phyloP scores from a whole-genome alignment of 2,888 invertebrate genomes.

The Ochropleura plecta region DNA sequence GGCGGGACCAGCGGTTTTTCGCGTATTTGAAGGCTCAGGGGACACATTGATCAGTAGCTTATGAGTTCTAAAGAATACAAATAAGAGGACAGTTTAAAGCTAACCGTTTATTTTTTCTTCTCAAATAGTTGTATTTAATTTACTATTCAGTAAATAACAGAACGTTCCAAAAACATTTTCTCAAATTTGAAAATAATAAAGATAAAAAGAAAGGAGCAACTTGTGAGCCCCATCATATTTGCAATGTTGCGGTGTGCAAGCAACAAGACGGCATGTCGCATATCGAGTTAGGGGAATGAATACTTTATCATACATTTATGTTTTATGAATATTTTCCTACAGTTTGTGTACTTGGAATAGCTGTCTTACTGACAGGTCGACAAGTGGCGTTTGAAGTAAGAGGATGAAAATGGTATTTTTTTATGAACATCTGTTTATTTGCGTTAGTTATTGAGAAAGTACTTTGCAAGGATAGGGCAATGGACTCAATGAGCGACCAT shows the following conservation, averaged over 20 bases:
- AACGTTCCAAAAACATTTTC: not conserved
- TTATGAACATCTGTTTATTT: conserved; percentile 25
- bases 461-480: not conserved
- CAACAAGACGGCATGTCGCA: conserved; percentile 41
- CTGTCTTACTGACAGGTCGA: conserved; percentile 15
- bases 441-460: not conserved
- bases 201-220: not conserved
- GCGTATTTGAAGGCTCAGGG: not conserved
- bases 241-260: conserved; percentile 37
- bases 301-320: conserved; percentile 53
- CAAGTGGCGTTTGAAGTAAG: conserved; percentile 13
- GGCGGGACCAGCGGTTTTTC: not conserved
- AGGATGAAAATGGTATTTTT: conserved; percentile 3
- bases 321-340: conserved; percentile 53
- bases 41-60: not conserved
- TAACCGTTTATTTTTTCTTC: too few species aligned
- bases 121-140: too few species aligned
- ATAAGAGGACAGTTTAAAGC: not conserved
- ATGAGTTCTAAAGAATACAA: not conserved
- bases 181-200: not conserved
- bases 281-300: conserved; percentile 63
- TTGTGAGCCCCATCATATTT: conserved; percentile 48
- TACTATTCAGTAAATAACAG: not conserved
- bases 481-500: not conserved
- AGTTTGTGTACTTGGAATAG: conserved; percentile 23